Percentiles rank a stretch among this genome's conserved stretches.
Evolutionary conservation across 2,888 invertebrate genomes (phyloP).

Genomic region (Synergus itoensis): DNA sequence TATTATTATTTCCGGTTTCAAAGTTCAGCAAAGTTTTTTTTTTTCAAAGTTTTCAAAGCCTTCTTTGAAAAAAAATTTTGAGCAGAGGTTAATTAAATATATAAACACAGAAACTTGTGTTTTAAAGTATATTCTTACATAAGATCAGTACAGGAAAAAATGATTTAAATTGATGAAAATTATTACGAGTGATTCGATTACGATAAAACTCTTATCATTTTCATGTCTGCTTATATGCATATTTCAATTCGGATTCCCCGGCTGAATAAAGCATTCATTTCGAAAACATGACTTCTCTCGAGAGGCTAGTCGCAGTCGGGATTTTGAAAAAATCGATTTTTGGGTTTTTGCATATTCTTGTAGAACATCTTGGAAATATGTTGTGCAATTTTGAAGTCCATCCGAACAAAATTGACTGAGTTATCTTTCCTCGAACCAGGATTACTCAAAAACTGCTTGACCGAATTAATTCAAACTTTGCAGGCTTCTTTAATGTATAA

Average conservation of each 20-base stretch:
- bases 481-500: no score
- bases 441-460: no score
- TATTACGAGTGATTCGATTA: slow-evolving; percentile 20
- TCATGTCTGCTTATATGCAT: not conserved
- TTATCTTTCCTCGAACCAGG: no score
- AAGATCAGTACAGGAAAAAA: not conserved
- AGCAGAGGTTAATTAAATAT: not conserved
- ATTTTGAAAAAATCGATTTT: no score
- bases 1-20: no score
- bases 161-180: slow-evolving; percentile 7
- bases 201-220: slow-evolving; percentile 39
- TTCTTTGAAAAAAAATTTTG: not conserved
- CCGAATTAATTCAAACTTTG: no score
- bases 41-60: not conserved
- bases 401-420: no score
- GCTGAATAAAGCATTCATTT: not conserved
- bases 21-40: not conserved
- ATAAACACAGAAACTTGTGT: not conserved
- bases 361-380: no score
- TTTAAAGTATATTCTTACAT: not conserved
- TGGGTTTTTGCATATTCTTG: no score
- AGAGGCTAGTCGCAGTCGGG: no score
- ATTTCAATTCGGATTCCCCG: slow-evolving; percentile 1
- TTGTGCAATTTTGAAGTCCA: no score
- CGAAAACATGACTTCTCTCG: not conserved